Conservation (phyloP, 2,888 invertebrate genomes). For the Melinopterus prodromus region DNA sequence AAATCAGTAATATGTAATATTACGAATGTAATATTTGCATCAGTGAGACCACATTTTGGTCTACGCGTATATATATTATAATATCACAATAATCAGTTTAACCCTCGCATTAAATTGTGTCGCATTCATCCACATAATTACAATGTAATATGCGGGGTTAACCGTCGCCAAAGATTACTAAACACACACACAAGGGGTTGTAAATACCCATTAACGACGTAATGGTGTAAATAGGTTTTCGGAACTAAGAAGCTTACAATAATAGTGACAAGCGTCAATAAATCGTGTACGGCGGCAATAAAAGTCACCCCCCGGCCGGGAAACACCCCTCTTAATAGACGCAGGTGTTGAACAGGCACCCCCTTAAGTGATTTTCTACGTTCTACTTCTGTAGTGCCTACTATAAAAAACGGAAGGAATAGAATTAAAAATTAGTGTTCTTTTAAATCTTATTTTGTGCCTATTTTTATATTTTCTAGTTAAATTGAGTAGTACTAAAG, state of each 20-base stretch:
- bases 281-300: not conserved
- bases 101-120: not conserved
- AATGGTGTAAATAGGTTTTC: conserved; percentile 4
- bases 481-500: not conserved
- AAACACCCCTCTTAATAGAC: conserved; percentile 4
- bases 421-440: not conserved
- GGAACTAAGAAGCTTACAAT: not conserved
- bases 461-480: too few species aligned
- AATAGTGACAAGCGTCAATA: not conserved
- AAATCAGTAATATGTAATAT: too few species aligned
- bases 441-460: not conserved
- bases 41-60: too few species aligned
- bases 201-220: not conserved
- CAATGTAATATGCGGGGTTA: not conserved
- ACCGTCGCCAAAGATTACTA: not conserved
- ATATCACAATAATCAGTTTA: too few species aligned
- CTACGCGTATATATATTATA: too few species aligned
- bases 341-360: not conserved
- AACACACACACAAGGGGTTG: not conserved
- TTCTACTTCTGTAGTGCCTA: not conserved
- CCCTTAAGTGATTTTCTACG: not conserved
- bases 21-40: too few species aligned
- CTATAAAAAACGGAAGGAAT: not conserved
- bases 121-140: not conserved
- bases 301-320: not conserved